Percentiles rank a stretch among this genome's conserved stretches.
Conservation (phyloP, 2,888 invertebrate genomes). For the Polyploca ridens region DNA sequence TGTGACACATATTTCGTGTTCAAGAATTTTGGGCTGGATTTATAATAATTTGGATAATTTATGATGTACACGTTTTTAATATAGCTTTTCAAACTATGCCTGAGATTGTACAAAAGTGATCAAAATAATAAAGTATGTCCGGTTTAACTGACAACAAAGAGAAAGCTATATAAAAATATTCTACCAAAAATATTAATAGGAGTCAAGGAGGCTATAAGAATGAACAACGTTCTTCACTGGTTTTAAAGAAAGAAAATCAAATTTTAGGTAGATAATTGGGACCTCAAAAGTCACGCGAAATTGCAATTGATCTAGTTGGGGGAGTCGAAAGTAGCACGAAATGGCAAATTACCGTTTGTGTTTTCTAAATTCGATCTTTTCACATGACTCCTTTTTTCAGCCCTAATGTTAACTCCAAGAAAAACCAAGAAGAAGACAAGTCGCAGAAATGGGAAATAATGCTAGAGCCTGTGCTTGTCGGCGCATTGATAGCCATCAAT, state of each 20-base stretch:
- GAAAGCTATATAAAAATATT: background rate
- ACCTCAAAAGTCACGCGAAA: too few species aligned
- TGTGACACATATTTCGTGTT: background rate
- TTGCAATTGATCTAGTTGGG: too few species aligned
- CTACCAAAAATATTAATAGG: background rate
- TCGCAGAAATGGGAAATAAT: conserved; percentile 78
- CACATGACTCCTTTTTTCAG: conserved; percentile 25
- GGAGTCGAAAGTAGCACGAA: too few species aligned
- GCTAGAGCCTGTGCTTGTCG: conserved; percentile 89
- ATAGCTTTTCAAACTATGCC: background rate
- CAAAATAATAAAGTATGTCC: conserved; percentile 2
- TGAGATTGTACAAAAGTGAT: background rate
- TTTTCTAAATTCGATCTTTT: conserved; percentile 4
- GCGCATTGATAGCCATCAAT: conserved; percentile 85
- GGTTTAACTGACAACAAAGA: background rate
- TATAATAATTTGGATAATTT: background rate
- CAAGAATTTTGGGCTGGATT: background rate
- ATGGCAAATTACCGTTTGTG: background rate
- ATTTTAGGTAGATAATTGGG: too few species aligned
- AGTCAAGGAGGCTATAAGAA: too few species aligned
- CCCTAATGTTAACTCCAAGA: conserved; percentile 37
- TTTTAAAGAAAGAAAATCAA: too few species aligned
- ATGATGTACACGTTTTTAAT: too few species aligned
- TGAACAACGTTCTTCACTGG: too few species aligned
- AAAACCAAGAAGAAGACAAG: conserved; percentile 31